Evolutionary conservation across 2,113 vertebrate species (phyloP), one percentile per base, ranked within the genome.

Genomic region (Bufo gargarizans): DNA sequence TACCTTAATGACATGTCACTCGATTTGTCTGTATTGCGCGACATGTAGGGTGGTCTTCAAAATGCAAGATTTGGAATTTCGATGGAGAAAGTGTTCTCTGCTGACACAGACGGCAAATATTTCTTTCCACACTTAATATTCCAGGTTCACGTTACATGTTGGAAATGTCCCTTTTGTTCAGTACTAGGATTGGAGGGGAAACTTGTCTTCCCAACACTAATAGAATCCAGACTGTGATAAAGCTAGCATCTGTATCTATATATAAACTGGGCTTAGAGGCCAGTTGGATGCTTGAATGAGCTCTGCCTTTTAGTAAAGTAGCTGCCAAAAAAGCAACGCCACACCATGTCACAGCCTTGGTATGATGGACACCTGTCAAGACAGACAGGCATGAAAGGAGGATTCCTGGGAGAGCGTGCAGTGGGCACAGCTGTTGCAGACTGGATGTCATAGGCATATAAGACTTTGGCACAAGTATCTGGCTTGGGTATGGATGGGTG

Each of bases 301-400:
- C 69, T 88, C 43, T 6, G 43, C n/a, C 71, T 76, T 88, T 8
- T 12, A n/a, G 78, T 69, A 80, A 63, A 72, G 67, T 76, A 17
- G 71, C 67, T 77, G 69, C 80, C 80, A 83, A 77, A 72, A 65
- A 83, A 4, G 22, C 72, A 61, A 7, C 86, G 61, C 3, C 47
- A 19, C n/a, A 67, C 69, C 55, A 65, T 50, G 71, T 88, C 87
- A 88, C n/a, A 45, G 43, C 59, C 69, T 88, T 84, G 87, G 87
- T 67, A 88, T 88, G 87, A 88, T 83, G 71, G 87, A 67, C 87
- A 88, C 80, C 87, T 88, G 87, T 88, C 87, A 84, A 50, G 58
- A 56, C 56, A 88, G 79, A 82, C 69, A 50, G 33, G 78, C 69
- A 59, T 82, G 58, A 76, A 86, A 83, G 78, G 67, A 43, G 81